phyloP scores from a whole-genome alignment of 37 sponge, comb jelly and placozoan genomes.

The Oopsacas minuta region DNA sequence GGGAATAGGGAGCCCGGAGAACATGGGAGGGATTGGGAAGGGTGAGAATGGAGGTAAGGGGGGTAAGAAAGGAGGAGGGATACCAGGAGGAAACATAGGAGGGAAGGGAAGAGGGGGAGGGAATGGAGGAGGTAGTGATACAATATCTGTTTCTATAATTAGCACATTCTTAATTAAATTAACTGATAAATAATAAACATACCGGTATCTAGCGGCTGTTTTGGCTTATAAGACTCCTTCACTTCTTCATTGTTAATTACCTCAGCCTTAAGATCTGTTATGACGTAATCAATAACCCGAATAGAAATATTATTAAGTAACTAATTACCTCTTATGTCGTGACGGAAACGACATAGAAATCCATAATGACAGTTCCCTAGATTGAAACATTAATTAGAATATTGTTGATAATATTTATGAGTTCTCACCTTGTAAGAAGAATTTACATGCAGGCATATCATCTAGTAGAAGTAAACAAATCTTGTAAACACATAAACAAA shows the following conservation, averaged over 20 bases:
- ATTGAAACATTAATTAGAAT: background rate
- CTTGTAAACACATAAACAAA: background rate
- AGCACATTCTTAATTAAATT: no score
- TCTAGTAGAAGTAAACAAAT: background rate
- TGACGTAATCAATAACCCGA: background rate
- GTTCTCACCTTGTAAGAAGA: background rate
- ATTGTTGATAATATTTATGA: background rate
- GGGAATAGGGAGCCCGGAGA: background rate
- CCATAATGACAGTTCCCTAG: conserved; percentile 8
- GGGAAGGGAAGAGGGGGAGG: conserved; percentile 11
- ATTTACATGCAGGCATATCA: background rate
- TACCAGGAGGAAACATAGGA: background rate
- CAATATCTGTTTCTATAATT: background rate
- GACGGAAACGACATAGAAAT: background rate
- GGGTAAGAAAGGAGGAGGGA: background rate
- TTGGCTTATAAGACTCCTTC: background rate
- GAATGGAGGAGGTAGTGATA: background rate
- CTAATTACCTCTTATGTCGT: background rate
- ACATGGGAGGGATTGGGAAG: background rate
- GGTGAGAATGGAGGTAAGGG: background rate
- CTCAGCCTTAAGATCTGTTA: background rate
- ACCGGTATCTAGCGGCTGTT: background rate
- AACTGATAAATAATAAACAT: no score
- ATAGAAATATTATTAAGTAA: background rate
- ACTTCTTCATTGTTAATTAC: background rate